Evolutionary conservation across 2,113 vertebrate species (phyloP).

Genomic region (Helogale parvula): DNA sequence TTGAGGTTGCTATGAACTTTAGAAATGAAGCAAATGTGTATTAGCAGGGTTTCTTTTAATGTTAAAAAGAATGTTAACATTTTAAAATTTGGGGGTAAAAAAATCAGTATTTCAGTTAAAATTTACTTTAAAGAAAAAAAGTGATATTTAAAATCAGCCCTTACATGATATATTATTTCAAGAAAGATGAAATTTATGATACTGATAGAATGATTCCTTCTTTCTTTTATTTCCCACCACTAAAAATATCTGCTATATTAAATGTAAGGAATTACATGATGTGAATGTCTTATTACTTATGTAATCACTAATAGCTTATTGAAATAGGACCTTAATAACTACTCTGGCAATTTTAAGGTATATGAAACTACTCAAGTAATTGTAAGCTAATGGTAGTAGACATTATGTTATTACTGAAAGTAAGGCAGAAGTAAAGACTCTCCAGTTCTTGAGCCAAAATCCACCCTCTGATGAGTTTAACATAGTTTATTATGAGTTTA

Average conservation of each 20-base stretch:
- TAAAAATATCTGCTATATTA: background rate
- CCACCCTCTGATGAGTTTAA: background rate
- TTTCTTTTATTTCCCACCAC: background rate
- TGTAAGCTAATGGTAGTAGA: conserved; percentile 17
- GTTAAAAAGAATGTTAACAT: background rate
- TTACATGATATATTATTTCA: background rate
- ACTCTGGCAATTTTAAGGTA: background rate
- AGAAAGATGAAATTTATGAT: background rate
- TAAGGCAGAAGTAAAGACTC: background rate
- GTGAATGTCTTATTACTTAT: background rate
- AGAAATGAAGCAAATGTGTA: background rate
- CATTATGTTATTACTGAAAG: conserved; percentile 1
- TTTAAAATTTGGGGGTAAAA: background rate
- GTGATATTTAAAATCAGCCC: background rate
- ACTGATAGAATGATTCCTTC: background rate
- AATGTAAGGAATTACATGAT: background rate
- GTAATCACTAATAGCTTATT: conserved; percentile 1
- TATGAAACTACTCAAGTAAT: conserved; percentile 18
- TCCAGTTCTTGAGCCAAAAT: conserved; percentile 20
- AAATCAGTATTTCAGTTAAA: background rate
- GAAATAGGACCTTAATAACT: conserved; percentile 12
- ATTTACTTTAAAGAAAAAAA: background rate
- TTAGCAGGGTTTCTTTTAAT: background rate
- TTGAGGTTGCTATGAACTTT: background rate
- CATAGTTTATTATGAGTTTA: background rate